Base-by-base conservation (phyloP, 2,888 invertebrate species). In the Lasioglossum morio region DNA sequence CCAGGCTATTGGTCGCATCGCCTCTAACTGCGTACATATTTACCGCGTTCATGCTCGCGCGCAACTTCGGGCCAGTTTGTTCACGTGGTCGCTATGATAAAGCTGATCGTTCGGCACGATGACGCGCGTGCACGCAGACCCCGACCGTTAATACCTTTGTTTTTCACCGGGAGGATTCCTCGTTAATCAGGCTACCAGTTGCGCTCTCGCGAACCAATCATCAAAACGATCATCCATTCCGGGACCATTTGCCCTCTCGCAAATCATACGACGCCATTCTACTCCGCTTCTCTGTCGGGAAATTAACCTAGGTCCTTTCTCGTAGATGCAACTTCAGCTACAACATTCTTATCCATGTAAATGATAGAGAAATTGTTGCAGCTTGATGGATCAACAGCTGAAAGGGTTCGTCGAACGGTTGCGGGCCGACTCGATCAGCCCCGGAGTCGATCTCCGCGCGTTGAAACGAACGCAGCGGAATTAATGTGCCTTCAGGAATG, bases 81-180 rank as follows among this genome's bases (percentile, higher is more conserved):
- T 85, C 79, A 76, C 77, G 85, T 75, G 72, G 72, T 66, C 14
- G 40, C 48, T 48, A 34, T 19, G 86, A 85, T 85, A 86, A 85
- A 77, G 34, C 69, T n/a, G 30, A 37, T n/a, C 66, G 37, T 77
- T 75, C 37, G 73, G 34, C 23, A 69, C 23, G 77, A 60, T 84
- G 73, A 79, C 80, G 84, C 34, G 40, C 27, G 73, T 37, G 12
- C 30, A 23, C 53, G 63, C 27, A 48, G 46, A n/a, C 1, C 53
- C 43, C 34, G 30, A 74, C 46, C 30, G 37, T 43, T 75, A 77
- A 86, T 74, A 77, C 77, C 46, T 86, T 72, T 84, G 84, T 84
- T 80, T 80, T 77, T 74, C 75, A 74, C 77, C 63, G 4, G 7
- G 69, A n/a, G 27, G 14, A 78, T 83, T 72, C 63, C 53, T 74